Evolutionary conservation across 2,113 vertebrate species (phyloP).

Genomic region (Ibidorhyncha struthersii): DNA sequence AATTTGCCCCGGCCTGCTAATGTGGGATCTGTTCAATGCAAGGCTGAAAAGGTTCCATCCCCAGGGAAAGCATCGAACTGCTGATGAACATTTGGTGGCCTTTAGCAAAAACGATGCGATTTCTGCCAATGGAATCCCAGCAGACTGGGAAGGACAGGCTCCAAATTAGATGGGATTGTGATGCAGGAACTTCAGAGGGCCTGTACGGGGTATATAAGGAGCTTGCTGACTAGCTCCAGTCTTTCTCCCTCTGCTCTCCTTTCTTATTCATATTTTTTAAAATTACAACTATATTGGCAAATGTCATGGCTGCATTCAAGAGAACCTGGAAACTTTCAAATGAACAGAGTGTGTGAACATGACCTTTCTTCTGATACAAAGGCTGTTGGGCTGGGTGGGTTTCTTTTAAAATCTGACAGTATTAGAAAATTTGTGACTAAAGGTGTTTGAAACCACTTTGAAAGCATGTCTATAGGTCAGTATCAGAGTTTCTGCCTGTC

Average conservation of each 20-base stretch:
- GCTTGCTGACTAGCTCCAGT: neutral
- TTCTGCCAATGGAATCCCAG: constrained; percentile 68
- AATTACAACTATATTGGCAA: constrained; percentile 20
- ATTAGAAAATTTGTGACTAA: neutral
- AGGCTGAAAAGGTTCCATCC: constrained; percentile 74
- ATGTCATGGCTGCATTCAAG: constrained; percentile 4
- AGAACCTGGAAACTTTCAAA: neutral
- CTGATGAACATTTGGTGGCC: constrained; percentile 75
- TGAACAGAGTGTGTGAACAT: neutral
- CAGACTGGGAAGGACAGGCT: constrained; percentile 47
- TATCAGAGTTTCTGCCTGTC: neutral
- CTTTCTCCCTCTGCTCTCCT: neutral
- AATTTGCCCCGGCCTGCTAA: constrained; percentile 63
- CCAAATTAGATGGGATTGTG: constrained; percentile 63
- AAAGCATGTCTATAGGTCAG: neutral
- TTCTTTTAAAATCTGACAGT: neutral
- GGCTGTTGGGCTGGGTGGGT: neutral
- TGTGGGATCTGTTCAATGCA: constrained; percentile 60
- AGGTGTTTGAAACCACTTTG: neutral
- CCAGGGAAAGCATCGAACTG: constrained; percentile 50
- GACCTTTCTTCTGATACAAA: constrained; percentile 1
- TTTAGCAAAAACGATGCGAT: constrained; percentile 51
- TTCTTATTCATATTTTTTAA: constrained; percentile 7
- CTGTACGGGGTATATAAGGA: neutral
- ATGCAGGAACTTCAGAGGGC: constrained; percentile 43